phyloP scores from a whole-genome alignment of 2,113 vertebrate genomes.

The Tympanuchus pallidicinctus region DNA sequence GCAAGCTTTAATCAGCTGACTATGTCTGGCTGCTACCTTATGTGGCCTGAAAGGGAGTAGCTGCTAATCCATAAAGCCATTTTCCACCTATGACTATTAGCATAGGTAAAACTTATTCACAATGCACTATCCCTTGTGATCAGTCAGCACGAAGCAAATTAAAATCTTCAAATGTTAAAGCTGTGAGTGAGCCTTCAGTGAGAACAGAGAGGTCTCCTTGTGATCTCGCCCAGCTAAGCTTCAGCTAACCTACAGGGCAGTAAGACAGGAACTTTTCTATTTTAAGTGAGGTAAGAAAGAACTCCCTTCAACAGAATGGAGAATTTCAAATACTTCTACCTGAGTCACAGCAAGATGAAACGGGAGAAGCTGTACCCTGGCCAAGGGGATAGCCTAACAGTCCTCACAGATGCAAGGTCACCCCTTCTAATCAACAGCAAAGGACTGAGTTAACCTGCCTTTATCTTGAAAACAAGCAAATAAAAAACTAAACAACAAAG shows the following conservation, averaged over 20 bases:
- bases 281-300: neutral
- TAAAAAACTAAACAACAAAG: neutral
- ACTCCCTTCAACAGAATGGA: neutral
- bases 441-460: neutral
- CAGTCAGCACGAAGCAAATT: neutral
- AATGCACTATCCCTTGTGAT: neutral
- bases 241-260: neutral
- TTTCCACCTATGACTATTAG: neutral
- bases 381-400: neutral
- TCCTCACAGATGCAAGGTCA: neutral
- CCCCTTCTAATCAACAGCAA: neutral
- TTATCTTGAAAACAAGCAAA: neutral
- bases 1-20: conserved; percentile 21
- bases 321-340: neutral
- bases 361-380: neutral
- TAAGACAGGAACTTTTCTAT: neutral
- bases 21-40: neutral
- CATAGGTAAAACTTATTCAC: neutral
- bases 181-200: neutral
- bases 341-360: neutral
- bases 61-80: conserved; percentile 37
- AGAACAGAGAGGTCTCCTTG: neutral
- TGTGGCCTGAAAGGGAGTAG: neutral
- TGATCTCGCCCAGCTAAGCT: neutral
- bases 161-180: neutral